Evolutionary conservation across 1,140 invertebrate species (phyloP).

Genomic region (Riptortus pedestris): DNA sequence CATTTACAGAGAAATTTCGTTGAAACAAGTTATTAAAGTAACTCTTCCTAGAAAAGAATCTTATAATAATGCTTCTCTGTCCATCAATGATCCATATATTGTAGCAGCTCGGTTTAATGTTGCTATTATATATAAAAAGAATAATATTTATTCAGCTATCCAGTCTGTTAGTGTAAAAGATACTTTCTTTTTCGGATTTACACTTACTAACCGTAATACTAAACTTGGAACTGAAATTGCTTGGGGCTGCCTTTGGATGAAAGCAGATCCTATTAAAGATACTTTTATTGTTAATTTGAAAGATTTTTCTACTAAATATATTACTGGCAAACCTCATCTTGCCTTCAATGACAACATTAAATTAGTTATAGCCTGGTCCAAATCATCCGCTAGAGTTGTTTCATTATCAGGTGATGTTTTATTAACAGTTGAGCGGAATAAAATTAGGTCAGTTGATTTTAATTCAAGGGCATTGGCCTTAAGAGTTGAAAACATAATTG

Average conservation of each 20-base stretch:
- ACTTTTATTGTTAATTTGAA: slow-evolving; percentile 5
- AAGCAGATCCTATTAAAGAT: slow-evolving; percentile 2
- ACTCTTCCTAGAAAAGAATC: not conserved
- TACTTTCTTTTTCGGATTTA: not conserved
- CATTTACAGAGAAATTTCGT: not conserved
- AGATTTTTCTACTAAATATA: not conserved
- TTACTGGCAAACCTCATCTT: slow-evolving; percentile 7
- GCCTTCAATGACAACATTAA: not conserved
- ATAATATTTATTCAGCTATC: not conserved
- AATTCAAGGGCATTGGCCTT: not conserved
- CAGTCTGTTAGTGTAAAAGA: not conserved
- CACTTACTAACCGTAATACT: not conserved
- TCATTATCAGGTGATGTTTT: not conserved
- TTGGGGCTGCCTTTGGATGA: slow-evolving; percentile 6
- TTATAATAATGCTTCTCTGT: slow-evolving; percentile 3
- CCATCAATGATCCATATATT: slow-evolving; percentile 10
- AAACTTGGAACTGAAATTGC: slow-evolving; percentile 1
- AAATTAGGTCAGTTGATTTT: not conserved
- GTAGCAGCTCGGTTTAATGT: slow-evolving; percentile 5
- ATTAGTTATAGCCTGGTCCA: slow-evolving; percentile 6
- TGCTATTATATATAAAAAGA: not conserved
- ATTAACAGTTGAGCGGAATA: not conserved
- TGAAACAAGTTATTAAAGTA: slow-evolving; percentile 1
- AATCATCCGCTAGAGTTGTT: not conserved
- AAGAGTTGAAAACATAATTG: not conserved